Evolutionary conservation across 1,140 invertebrate species (phyloP), one percentile per base, ranked within the genome.

Genomic region (Periplaneta americana): DNA sequence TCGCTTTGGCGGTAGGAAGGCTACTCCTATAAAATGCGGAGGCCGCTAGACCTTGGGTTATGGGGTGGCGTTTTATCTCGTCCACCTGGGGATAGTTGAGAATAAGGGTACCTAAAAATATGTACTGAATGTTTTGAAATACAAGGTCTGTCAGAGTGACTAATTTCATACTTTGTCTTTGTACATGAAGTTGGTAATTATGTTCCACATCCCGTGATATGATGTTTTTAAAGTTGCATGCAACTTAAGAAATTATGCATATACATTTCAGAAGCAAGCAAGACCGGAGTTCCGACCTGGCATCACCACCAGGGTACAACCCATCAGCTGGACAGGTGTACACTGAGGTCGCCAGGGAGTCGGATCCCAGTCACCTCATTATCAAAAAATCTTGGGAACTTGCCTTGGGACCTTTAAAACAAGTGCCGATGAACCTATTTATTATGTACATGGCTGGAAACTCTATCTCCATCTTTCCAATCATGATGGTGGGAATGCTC

Each of bases 401-500:
- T 76, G 98, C 98, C 0, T 86, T 99, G 8, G 97, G 94, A 11
- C 98, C 98, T 11, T 86, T 99, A 9, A 99, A 99, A 88, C 95
- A 96, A 90, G 90, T 99, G 37, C 98, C 98, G 8, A 99, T 99
- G 98, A 99, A 99, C 89, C 89, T 99, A 31, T 98, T 99, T 86
- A 98, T 99, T 75, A 98, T 99, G 97, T 99, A 99, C 88, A 99
- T 99, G 98, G 96, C 98, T 81, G 98, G 98, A 48, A 99, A 98
- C 88, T 98, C 98, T 0, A 99, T 99, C 85, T 99, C 98, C 0
- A 99, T 99, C 84, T 99, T 99, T 86, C 98, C 98, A 2, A 99
- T 99, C n/a, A 99, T 99, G 98, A 99, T 99, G 98, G 97, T 99
- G 31, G 97, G 97, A 48, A 99, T 99, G 98, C 92, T 99, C 87